Base-by-base conservation (phyloP, 2,888 invertebrate genomes). In the Drosophila meridiana region DNA sequence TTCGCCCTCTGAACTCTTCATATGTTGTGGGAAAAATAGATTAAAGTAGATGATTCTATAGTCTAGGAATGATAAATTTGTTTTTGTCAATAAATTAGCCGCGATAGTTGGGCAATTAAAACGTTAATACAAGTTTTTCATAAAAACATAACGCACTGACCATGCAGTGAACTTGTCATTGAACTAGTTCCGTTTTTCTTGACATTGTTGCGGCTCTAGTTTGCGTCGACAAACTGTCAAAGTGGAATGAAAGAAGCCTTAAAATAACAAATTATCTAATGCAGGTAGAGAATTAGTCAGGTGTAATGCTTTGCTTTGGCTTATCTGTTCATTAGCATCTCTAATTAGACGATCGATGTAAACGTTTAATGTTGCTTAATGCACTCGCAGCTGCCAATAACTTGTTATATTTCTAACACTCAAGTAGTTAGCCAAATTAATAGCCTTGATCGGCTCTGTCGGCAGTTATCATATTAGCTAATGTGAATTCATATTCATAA, bases 131-230 rank as follows among this genome's bases (percentile, higher is more conserved):
- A 58, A 45, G 26, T 45, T 43, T 58, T 28, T 36, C n/a, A 50
- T 5, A 5, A 50, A 47, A 32, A 30, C 50, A 32, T 11, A 48
- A 48, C 48, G 42, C 69, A 69, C 56, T 78, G 61, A 55, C 57
- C 69, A 58, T 66, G 66, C 68, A 20, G 1, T 52, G 38, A 59
- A 61, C 38, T 58, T 69, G 83, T 55, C 87, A 83, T 87, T 87
- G 84, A 83, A 87, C 84, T 86, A 83, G 89, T 85, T 52, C 84
- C 73, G 73, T 70, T 85, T 68, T 14, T 38, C 30, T 57, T 69
- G 59, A 30, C 43, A 30, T 63, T 64, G 30, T 57, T 34, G 47
- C n/a, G 32, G 13, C 9, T 50, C 50, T 32, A 13, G 32, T n/a
- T 52, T 71, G 69, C 78, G 66, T 83, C 75, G 76, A 73, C 81